A percentile compares a stretch with the other conserved stretches of the same genome.
These are phyloP conservation scores for Gymnothorax javanicus DNA, from an alignment of 2,797 vertebrate species.

Conservation along the genomic window DNA sequence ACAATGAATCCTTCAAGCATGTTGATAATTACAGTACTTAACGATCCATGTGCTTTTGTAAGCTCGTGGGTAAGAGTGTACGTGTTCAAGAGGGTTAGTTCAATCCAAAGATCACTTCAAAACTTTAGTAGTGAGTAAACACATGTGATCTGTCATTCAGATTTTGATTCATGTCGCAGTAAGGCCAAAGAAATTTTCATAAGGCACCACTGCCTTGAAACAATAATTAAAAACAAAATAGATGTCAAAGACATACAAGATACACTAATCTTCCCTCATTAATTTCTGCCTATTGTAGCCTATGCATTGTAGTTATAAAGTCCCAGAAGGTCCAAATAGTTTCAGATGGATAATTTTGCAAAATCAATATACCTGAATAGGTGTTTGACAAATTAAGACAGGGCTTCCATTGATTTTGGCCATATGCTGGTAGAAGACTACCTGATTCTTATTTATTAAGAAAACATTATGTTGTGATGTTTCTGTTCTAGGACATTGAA, in stretches of 20 bases:
- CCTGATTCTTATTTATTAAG: no score
- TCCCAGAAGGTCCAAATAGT: background rate
- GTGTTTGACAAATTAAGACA: background rate
- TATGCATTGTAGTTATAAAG: background rate
- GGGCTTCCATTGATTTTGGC: background rate
- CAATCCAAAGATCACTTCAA: background rate
- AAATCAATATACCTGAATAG: background rate
- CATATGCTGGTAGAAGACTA: background rate
- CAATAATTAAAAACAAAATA: background rate
- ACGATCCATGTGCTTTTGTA: background rate
- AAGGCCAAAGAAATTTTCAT: background rate
- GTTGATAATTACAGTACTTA: background rate
- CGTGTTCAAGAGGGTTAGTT: no score
- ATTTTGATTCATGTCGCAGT: background rate
- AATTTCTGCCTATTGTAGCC: background rate
- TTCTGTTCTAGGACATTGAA: no score
- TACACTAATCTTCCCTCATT: background rate
- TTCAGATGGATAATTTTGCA: background rate
- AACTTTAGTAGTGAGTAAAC: background rate
- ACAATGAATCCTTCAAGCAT: background rate
- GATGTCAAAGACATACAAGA: background rate
- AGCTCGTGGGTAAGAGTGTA: background rate
- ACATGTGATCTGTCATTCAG: background rate
- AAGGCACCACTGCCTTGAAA: background rate
- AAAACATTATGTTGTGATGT: no score